phyloP scores from a whole-genome alignment of 2,113 vertebrate species.

The Poecilia latipinna region DNA sequence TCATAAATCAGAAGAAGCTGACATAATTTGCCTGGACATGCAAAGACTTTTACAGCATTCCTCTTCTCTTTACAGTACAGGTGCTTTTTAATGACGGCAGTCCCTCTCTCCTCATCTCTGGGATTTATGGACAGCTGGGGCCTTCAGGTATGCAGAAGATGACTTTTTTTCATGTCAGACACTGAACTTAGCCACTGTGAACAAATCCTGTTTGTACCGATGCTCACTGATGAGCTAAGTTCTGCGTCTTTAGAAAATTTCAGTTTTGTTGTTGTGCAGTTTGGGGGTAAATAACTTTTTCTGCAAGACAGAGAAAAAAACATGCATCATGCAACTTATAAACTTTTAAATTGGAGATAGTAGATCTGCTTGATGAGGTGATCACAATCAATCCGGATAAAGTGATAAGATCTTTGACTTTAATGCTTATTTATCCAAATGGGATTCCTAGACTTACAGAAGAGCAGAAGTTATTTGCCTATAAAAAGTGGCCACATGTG shows the following conservation, averaged over 20 bases:
- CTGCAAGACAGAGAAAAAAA: conserved; percentile 21
- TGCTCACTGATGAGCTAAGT: conserved; percentile 81
- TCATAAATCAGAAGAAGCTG: conserved; percentile 10
- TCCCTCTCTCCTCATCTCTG: conserved; percentile 10
- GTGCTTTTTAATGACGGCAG: not conserved
- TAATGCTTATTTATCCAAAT: conserved; percentile 13
- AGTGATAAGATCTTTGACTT: conserved; percentile 16
- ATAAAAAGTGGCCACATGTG: conserved; percentile 28
- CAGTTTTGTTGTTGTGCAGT: not conserved
- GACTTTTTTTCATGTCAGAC: conserved; percentile 70
- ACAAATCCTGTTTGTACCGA: conserved; percentile 67
- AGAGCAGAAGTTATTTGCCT: not conserved
- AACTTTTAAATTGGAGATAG: conserved; percentile 2
- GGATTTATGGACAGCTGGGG: not conserved
- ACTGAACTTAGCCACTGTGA: conserved; percentile 85
- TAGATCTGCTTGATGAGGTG: conserved; percentile 6
- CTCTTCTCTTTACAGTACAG: conserved; percentile 42
- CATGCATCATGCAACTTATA: conserved; percentile 1
- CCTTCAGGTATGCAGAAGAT: conserved; percentile 25
- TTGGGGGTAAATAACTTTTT: not conserved
- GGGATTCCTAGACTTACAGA: conserved; percentile 18
- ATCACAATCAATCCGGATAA: conserved; percentile 6
- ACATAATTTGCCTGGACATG: conserved; percentile 53
- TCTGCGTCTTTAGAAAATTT: conserved; percentile 74
- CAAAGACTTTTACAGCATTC: conserved; percentile 45